A percentile compares a stretch with the other conserved stretches of the same genome.
Evolutionary conservation across 2,113 vertebrate species (phyloP).

Genomic region (Oreotrochilus melanogaster): DNA sequence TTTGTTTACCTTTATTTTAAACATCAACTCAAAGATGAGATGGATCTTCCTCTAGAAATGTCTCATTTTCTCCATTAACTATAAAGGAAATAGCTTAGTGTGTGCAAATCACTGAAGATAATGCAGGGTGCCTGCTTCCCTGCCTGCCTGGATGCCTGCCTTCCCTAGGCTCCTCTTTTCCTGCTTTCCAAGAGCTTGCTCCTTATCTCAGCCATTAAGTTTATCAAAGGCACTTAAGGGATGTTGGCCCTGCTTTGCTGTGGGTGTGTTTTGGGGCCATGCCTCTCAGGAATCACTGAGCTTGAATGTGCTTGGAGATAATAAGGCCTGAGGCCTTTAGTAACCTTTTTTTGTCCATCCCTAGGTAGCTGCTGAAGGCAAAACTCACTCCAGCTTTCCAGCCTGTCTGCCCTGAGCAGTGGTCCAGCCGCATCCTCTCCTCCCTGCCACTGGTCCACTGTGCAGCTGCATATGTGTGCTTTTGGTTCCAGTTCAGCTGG

Average conservation of each 20-base stretch:
- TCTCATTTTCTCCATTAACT: neutral
- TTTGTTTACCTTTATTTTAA: neutral
- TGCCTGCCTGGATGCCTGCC: fast-evolving
- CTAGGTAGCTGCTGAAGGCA: neutral
- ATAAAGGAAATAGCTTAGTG: neutral
- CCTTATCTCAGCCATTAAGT: neutral
- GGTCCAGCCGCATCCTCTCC: neutral
- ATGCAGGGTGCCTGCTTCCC: neutral
- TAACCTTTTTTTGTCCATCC: neutral
- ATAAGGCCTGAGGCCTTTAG: neutral
- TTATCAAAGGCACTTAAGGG: neutral
- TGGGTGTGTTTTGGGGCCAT: neutral
- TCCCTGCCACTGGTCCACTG: neutral
- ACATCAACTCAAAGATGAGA: neutral
- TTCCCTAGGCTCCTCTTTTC: neutral
- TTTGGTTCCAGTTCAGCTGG: neutral
- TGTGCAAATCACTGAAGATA: neutral
- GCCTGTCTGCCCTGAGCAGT: fast-evolving
- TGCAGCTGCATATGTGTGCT: fast-evolving
- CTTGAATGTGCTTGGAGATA: neutral
- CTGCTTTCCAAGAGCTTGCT: neutral
- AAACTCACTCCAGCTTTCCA: neutral
- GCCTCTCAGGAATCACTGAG: neutral
- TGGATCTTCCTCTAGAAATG: neutral
- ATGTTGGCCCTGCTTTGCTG: neutral